Conservation (phyloP, 1,140 invertebrate species). For the Zaprionus inermis region DNA sequence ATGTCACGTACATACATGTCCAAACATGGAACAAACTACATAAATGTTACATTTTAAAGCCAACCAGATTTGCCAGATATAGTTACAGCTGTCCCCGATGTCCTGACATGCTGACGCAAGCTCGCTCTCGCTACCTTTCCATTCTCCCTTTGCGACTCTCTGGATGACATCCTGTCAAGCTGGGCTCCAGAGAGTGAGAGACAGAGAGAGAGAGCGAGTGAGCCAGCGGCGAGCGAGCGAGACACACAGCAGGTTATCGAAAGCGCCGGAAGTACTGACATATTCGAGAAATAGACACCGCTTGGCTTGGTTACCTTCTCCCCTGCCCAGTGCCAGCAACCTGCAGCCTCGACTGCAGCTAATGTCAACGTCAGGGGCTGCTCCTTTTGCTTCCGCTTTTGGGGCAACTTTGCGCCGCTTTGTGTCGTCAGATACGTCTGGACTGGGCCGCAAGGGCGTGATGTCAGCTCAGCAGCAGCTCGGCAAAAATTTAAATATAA, state of each 20-base stretch:
- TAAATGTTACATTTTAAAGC: constrained; percentile 71
- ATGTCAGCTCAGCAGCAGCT: constrained; percentile 46
- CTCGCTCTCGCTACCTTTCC: background rate
- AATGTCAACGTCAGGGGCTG: constrained; percentile 48
- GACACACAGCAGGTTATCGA: constrained; percentile 60
- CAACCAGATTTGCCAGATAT: background rate
- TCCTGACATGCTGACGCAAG: constrained; percentile 16
- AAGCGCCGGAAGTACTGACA: constrained; percentile 62
- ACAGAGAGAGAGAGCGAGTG: constrained; percentile 8
- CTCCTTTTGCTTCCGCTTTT: constrained; percentile 43
- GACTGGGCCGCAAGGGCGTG: constrained; percentile 50
- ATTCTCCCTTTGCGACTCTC: background rate
- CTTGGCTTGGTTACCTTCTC: no score
- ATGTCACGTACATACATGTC: constrained; percentile 78
- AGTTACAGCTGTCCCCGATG: constrained; percentile 30
- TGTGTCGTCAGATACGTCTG: constrained; percentile 66
- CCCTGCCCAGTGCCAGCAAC: background rate
- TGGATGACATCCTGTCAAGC: constrained; percentile 9
- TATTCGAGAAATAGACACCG: constrained; percentile 50
- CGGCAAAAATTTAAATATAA: constrained; percentile 37
- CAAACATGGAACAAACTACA: constrained; percentile 75
- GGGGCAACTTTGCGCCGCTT: constrained; percentile 53
- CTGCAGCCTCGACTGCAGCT: constrained; percentile 29
- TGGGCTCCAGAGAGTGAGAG: constrained; percentile 10
- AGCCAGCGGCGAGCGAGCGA: background rate